Base-by-base conservation (phyloP, 2,113 vertebrate species). In the Isichthys henryi region DNA sequence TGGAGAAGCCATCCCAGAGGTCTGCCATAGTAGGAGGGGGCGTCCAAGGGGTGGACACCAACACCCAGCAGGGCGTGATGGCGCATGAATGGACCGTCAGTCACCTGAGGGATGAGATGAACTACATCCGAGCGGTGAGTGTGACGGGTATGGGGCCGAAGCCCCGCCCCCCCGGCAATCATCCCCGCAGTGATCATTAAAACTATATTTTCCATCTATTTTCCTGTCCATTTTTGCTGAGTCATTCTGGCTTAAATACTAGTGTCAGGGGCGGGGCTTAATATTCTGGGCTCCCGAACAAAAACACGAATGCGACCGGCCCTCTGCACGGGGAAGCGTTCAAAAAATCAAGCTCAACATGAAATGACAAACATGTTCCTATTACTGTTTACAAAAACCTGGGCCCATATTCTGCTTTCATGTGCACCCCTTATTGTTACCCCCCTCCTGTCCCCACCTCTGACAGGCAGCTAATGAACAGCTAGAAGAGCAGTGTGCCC, bases 31-130 rank as follows among this genome's bases (percentile, higher is more conserved):
- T 98, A 62, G 98, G 97, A 15, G 98, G 97, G 0, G 95, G 97
- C 0, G 97, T 98, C 88, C 97, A 97, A 91, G 94, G 96, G 93
- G 96, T 95, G 0, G 96, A 97, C 91, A 93, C 96, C n/a, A 96
- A 96, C 88, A 96, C 95, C 90, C 96, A 97, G 93, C 97, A 96
- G 93, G 97, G 99, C 94, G 97, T 98, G 96, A 97, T 97, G 95
- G 97, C 98, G 10, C 97, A 97, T 17, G 97, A 98, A 88, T 98
- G 97, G 97, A 96, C 97, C n/a, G 94, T 96, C 92, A 95, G 90
- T 94, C 98, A 99, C 93, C 95, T 99, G 92, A 97, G 96, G 70
- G 97, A 99, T 92, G 98, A 99, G 92, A 99, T 99, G 98, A 97
- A 93, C 91, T 99, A 99, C 94, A 99, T 99, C 94, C 96, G 94